These are phyloP conservation scores for Empis stercorea DNA, from an alignment of 2,888 invertebrate species.

Conservation along the genomic window DNA sequence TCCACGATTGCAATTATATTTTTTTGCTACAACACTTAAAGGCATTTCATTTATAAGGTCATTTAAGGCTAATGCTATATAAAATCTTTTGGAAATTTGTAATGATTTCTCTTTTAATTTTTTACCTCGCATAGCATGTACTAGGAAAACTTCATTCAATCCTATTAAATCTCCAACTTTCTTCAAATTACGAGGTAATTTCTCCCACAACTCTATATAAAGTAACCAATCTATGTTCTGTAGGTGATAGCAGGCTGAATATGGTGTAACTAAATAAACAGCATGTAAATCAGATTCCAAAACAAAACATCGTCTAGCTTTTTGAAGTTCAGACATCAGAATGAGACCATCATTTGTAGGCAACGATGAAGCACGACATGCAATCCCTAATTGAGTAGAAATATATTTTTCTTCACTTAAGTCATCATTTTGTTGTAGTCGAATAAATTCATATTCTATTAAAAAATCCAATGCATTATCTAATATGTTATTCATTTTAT, in stretches of 20 bases:
- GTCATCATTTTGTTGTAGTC: slow-evolving; percentile 42
- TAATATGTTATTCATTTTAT: slow-evolving; percentile 23
- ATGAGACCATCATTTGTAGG: slow-evolving; percentile 88
- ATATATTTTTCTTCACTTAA: slow-evolving; percentile 41
- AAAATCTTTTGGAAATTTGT: slow-evolving; percentile 65
- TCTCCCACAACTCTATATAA: slow-evolving; percentile 70
- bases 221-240: slow-evolving; percentile 70
- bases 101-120: slow-evolving; percentile 43
- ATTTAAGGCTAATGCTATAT: slow-evolving; percentile 78
- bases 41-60: slow-evolving; percentile 88
- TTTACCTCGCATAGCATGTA: slow-evolving; percentile 58
- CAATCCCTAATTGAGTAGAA: slow-evolving; percentile 79
- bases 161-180: slow-evolving; percentile 83
- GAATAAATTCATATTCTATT: slow-evolving; percentile 69
- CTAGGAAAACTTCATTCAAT: slow-evolving; percentile 75
- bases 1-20: slow-evolving; percentile 78
- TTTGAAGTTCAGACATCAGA: slow-evolving; percentile 79
- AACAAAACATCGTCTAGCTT: slow-evolving; percentile 79
- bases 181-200: slow-evolving; percentile 62
- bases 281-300: slow-evolving; percentile 91
- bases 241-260: slow-evolving; percentile 67
- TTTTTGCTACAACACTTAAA: slow-evolving; percentile 63
- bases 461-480: slow-evolving; percentile 56
- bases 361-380: slow-evolving; percentile 83
- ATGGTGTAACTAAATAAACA: slow-evolving; percentile 90